Base-by-base conservation (phyloP, 2,797 vertebrate genomes). In the Lophius americanus region DNA sequence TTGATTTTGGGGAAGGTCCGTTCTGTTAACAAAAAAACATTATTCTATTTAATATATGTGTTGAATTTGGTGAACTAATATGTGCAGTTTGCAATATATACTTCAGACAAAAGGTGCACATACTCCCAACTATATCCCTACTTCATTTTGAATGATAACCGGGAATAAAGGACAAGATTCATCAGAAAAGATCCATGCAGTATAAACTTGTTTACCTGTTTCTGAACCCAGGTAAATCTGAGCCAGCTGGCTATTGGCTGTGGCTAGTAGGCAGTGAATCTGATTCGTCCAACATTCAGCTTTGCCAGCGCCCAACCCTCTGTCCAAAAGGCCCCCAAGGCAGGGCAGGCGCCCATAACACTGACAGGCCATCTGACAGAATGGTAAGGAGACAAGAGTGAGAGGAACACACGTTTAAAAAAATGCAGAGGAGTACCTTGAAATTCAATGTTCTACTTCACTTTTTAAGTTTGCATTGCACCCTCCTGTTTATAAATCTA, bases 201-300 rank as follows among this genome's bases (percentile, higher is more conserved):
- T 38, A 7, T 38, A 38, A 38, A 38, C 37, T 23, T 23, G 23
- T 23, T 23, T 73, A 96, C 96, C 96, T 0, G 92, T 81, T 84
- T 96, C 96, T 3, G 93, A 88, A 1, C 91, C 92, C 62, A 95
- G 93, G 52, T 95, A 96, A 49, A 97, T 82, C 52, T 94, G 91
- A 70, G 91, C 88, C 44, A 97, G 88, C 51, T 95, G 79, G 70
- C 76, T 66, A 68, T 95, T 95, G 55, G 96, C 93, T 2, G 95
- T 92, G 59, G 93, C 92, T 73, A 98, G 79, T 8, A 98, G 91
- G 63, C 93, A 94, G 72, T 95, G 95, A 23, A 95, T 88, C 81
- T 98, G 95, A 87, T 94, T 95, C 66, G 94, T 93, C 96, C 96
- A 98, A 76, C 94, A 93, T 56, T 97, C 96, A 0, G 93, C 92